Conservation (phyloP, 2,888 invertebrate genomes). For the Andrena haemorrhoa region DNA sequence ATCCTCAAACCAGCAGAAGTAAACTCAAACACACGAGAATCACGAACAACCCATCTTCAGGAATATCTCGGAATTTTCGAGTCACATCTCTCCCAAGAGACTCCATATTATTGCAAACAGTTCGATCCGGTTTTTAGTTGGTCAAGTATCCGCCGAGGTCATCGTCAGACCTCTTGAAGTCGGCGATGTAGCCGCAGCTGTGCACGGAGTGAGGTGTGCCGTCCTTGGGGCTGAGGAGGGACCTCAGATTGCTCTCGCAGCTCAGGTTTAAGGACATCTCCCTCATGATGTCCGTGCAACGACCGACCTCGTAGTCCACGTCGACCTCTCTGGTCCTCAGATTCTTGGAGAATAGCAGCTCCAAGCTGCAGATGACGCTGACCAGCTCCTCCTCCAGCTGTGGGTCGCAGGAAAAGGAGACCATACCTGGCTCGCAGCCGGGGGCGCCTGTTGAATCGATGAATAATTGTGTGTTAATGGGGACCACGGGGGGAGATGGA, state of each 20-base stretch:
- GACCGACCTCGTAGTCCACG: conserved; percentile 33
- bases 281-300: conserved; percentile 26
- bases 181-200: conserved; percentile 64
- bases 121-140: conserved; percentile 36
- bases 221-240: conserved; percentile 54
- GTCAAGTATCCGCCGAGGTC: conserved; percentile 65
- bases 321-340: conserved; percentile 44
- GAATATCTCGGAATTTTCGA: too few relatives aligned
- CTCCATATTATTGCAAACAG: not conserved
- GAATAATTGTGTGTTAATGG: conserved; percentile 16
- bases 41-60: too few relatives aligned
- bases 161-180: conserved; percentile 61
- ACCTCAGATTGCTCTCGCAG: conserved; percentile 44
- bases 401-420: conserved; percentile 71
- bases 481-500: not conserved
- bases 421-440: conserved; percentile 71
- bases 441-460: conserved; percentile 64
- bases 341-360: conserved; percentile 58
- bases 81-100: not conserved
- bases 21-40: too few relatives aligned
- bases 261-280: conserved; percentile 55
- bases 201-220: conserved; percentile 64
- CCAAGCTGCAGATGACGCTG: conserved; percentile 68
- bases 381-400: conserved; percentile 70
- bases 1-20: too few relatives aligned